Evolutionary conservation across 2,797 vertebrate genomes (phyloP).

Genomic region (Scarus forsteni): DNA sequence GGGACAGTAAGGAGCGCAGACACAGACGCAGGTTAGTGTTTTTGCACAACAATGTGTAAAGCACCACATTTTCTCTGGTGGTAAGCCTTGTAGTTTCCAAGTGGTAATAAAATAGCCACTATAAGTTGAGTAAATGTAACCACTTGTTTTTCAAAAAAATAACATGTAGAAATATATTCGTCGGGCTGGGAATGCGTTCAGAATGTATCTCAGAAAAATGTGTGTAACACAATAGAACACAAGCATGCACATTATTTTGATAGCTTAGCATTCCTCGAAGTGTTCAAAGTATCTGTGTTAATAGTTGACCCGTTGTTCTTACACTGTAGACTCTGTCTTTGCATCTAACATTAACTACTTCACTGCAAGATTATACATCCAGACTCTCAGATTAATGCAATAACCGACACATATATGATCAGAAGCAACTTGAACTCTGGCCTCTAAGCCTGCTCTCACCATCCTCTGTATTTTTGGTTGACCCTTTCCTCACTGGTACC

Average conservation of each 20-base stretch:
- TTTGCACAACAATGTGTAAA: background rate
- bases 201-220: no score
- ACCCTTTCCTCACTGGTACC: background rate
- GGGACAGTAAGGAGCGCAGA: constrained; percentile 91
- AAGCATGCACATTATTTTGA: background rate
- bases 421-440: background rate
- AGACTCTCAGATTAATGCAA: constrained; percentile 12
- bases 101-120: background rate
- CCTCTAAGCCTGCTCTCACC: background rate
- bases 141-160: background rate
- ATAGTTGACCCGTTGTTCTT: no score
- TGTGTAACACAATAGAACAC: no score
- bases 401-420: background rate
- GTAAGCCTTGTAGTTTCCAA: background rate
- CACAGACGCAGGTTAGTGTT: constrained; percentile 84
- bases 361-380: constrained; percentile 1
- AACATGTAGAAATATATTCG: background rate
- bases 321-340: background rate
- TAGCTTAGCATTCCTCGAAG: background rate
- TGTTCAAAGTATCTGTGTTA: background rate
- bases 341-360: constrained; percentile 1
- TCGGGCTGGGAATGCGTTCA: background rate
- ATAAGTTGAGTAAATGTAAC: background rate
- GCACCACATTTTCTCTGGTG: background rate
- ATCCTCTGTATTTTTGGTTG: background rate